Percentiles rank a stretch among this genome's conserved stretches.
Evolutionary conservation across 1,140 invertebrate species (phyloP).

Genomic region (Ips nitidus): DNA sequence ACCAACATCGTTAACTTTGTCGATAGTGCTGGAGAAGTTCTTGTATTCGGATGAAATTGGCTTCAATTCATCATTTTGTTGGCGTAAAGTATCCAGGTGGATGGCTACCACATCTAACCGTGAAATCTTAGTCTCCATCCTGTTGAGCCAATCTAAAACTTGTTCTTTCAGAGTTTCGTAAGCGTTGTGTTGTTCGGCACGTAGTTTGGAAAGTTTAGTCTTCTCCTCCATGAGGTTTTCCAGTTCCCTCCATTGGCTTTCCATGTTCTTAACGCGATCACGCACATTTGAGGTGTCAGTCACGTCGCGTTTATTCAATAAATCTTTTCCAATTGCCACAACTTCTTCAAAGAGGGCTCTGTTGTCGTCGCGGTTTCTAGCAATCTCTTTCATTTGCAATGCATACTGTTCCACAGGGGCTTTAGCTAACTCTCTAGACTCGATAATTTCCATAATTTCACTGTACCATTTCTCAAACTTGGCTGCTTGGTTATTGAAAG

Average conservation of each 20-base stretch:
- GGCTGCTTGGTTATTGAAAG: slow-evolving; percentile 70
- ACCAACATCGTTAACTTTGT: slow-evolving; percentile 90
- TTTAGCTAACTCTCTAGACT: slow-evolving; percentile 70
- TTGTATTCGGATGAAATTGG: slow-evolving; percentile 88
- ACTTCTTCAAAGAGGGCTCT: slow-evolving; percentile 71
- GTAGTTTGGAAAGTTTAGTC: slow-evolving; percentile 75
- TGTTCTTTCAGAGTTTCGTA: slow-evolving; percentile 84
- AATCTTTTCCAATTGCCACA: slow-evolving; percentile 75
- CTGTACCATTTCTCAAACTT: slow-evolving; percentile 72
- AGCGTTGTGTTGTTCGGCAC: slow-evolving; percentile 79
- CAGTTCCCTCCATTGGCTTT: slow-evolving; percentile 86
- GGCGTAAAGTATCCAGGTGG: slow-evolving; percentile 80
- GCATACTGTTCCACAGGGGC: slow-evolving; percentile 70
- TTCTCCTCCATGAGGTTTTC: slow-evolving; percentile 79
- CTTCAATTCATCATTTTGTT: slow-evolving; percentile 84
- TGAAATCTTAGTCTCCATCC: slow-evolving; percentile 73
- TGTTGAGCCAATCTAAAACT: slow-evolving; percentile 82
- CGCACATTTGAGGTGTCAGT: slow-evolving; percentile 84
- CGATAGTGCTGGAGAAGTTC: slow-evolving; percentile 81
- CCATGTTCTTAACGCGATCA: slow-evolving; percentile 84
- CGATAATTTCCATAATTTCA: slow-evolving; percentile 73
- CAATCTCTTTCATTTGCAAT: slow-evolving; percentile 61
- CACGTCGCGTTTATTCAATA: slow-evolving; percentile 86
- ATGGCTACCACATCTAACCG: slow-evolving; percentile 81
- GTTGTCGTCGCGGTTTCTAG: slow-evolving; percentile 47